These are phyloP conservation scores for Plectropomus leopardus DNA, from an alignment of 2,113 vertebrate genomes.

Conservation along the genomic window DNA sequence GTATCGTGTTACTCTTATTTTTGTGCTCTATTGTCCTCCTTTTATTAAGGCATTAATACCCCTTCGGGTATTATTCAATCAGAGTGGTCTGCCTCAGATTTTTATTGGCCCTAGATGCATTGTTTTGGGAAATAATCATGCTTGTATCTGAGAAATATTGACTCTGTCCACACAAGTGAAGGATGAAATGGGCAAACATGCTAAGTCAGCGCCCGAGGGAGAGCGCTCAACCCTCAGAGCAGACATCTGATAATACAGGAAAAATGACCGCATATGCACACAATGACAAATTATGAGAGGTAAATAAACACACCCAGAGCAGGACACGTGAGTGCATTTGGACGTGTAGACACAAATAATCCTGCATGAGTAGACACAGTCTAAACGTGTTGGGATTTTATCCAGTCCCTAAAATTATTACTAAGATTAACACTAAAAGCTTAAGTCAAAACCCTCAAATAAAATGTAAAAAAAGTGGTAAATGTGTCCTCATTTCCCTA, in stretches of 20 bases:
- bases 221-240: not conserved
- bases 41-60: slow-evolving; percentile 7
- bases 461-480: too few relatives aligned
- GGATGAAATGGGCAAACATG: slow-evolving; percentile 43
- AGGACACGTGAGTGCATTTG: not conserved
- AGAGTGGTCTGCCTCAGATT: not conserved
- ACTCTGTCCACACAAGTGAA: slow-evolving; percentile 49
- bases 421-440: too few relatives aligned
- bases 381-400: not conserved
- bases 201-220: slow-evolving; percentile 27
- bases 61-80: slow-evolving; percentile 11
- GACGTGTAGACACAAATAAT: not conserved
- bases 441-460: too few relatives aligned
- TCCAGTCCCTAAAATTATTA: too few relatives aligned
- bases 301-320: slow-evolving; percentile 5
- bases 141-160: slow-evolving; percentile 39
- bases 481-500: too few relatives aligned
- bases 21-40: slow-evolving; percentile 4
- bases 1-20: slow-evolving; percentile 19
- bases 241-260: not conserved
- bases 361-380: not conserved
- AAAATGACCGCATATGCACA: not conserved
- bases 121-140: slow-evolving; percentile 38
- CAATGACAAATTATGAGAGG: not conserved
- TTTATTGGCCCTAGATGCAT: not conserved